Evolutionary conservation across 2,797 vertebrate genomes (phyloP).

Genomic region (Columba guinea): DNA sequence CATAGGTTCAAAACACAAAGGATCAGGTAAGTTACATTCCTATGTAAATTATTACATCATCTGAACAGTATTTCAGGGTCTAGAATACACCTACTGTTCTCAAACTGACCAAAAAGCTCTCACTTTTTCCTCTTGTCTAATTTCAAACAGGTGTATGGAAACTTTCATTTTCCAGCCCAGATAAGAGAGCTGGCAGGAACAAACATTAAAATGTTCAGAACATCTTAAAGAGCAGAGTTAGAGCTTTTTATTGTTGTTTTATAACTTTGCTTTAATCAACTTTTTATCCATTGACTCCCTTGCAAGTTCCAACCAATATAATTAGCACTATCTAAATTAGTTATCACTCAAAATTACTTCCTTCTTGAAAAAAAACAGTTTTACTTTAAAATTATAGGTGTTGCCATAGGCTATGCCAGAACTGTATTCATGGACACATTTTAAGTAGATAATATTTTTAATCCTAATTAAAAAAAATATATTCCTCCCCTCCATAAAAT

Average conservation of each 20-base stretch:
- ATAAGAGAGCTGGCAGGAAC: background rate
- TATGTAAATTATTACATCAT: background rate
- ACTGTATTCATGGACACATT: conserved; percentile 77
- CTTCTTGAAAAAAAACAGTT: conserved; percentile 68
- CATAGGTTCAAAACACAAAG: background rate
- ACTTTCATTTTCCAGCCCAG: background rate
- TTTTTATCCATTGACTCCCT: conserved; percentile 62
- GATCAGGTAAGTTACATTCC: background rate
- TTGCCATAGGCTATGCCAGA: conserved; percentile 74
- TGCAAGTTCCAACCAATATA: conserved; percentile 74
- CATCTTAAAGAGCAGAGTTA: conserved; percentile 47
- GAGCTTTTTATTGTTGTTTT: conserved; percentile 66
- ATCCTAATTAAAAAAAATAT: conserved; percentile 78
- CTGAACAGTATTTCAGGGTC: background rate
- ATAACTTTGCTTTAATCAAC: conserved; percentile 78
- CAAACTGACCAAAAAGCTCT: background rate
- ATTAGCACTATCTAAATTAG: conserved; percentile 84
- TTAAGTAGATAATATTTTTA: conserved; percentile 81
- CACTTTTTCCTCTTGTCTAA: background rate
- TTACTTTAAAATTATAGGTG: conserved; percentile 80
- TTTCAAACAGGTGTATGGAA: background rate
- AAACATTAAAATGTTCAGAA: conserved; percentile 63
- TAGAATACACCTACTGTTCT: background rate
- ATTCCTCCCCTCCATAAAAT: conserved; percentile 65
- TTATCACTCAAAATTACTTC: conserved; percentile 80